Evolutionary conservation across 1,140 invertebrate genomes (phyloP).

Genomic region (Pectinophora gossypiella): DNA sequence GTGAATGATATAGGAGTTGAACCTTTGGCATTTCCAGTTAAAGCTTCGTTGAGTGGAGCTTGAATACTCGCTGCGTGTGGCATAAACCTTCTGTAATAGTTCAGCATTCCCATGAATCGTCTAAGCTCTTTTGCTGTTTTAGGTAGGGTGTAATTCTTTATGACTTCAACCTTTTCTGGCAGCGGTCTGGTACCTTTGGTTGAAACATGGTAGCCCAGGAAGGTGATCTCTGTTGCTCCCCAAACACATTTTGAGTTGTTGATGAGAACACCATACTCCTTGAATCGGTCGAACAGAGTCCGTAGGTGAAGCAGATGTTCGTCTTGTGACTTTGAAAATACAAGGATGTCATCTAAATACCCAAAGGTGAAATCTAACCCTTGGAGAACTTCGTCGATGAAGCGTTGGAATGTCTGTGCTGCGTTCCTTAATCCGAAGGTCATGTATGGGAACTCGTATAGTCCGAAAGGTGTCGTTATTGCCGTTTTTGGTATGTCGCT

Average conservation of each 20-base stretch:
- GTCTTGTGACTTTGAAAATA: slow-evolving; percentile 27
- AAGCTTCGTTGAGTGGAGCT: neutral
- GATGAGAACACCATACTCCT: slow-evolving; percentile 29
- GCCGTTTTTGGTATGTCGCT: slow-evolving; percentile 17
- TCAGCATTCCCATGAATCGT: neutral
- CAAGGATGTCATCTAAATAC: slow-evolving; percentile 54
- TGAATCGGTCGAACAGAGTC: slow-evolving; percentile 22
- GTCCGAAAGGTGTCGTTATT: slow-evolving; percentile 36
- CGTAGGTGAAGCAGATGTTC: slow-evolving; percentile 35
- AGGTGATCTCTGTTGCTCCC: neutral
- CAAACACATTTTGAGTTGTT: slow-evolving; percentile 26
- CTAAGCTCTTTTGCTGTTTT: neutral
- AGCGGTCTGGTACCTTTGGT: neutral
- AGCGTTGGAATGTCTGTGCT: too few species aligned
- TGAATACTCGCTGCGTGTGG: neutral
- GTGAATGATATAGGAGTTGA: neutral
- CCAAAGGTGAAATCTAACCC: slow-evolving; percentile 54
- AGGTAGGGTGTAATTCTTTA: neutral
- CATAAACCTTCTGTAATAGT: neutral
- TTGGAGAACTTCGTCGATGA: slow-evolving; percentile 62
- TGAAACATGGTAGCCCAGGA: neutral
- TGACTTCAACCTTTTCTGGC: neutral
- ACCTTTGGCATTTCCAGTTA: neutral
- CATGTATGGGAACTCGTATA: too few species aligned
- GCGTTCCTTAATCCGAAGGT: slow-evolving; percentile 43